Evolutionary conservation across 2,113 vertebrate genomes (phyloP).

Genomic region (Engystomops pustulosus): DNA sequence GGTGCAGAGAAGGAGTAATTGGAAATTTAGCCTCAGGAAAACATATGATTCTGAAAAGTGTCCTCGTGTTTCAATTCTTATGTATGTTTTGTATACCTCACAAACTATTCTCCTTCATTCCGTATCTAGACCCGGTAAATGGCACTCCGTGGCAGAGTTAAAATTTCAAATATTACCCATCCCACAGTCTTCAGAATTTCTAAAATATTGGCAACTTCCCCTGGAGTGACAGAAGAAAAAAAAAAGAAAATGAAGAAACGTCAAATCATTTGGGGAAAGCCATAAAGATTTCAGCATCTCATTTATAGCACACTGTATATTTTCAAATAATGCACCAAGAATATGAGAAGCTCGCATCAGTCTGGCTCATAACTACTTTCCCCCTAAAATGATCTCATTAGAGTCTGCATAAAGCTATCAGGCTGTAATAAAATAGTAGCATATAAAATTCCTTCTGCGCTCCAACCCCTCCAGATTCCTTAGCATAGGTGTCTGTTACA

Average conservation of each 20-base stretch:
- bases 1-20: neutral
- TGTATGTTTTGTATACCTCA: no score
- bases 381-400: slow-evolving; percentile 46
- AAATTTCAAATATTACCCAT: neutral
- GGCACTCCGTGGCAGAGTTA: no score
- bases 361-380: slow-evolving; percentile 18
- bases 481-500: slow-evolving; percentile 9
- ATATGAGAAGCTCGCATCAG: slow-evolving; percentile 25
- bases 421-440: slow-evolving; percentile 43
- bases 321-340: slow-evolving; percentile 30
- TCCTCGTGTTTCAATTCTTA: neutral
- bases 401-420: slow-evolving; percentile 40
- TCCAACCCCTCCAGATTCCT: neutral
- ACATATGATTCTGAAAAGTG: neutral
- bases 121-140: no score
- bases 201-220: slow-evolving; percentile 20
- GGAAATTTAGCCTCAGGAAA: neutral
- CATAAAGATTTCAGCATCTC: slow-evolving; percentile 43
- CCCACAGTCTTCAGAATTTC: neutral
- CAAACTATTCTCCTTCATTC: no score
- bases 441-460: slow-evolving; percentile 25
- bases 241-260: slow-evolving; percentile 37
- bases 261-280: slow-evolving; percentile 47
- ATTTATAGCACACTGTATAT: slow-evolving; percentile 48
- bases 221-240: slow-evolving; percentile 28